Evolutionary conservation across 2,113 vertebrate genomes (phyloP).

Genomic region (Neolamprologus caudopunctatus): DNA sequence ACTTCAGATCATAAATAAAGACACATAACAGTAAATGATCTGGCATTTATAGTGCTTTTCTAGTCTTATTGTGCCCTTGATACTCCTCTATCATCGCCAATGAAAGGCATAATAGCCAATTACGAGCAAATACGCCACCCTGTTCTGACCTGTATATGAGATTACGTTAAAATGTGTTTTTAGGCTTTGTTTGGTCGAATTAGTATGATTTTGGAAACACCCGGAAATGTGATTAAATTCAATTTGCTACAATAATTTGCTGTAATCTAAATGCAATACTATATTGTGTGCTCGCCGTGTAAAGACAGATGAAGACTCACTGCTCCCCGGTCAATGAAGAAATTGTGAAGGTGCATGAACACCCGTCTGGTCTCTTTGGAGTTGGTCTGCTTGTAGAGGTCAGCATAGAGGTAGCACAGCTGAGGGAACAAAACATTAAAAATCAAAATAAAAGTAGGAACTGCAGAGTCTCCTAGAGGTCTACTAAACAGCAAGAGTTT

Average conservation of each 20-base stretch:
- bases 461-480: not conserved
- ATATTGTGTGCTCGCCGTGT: not conserved
- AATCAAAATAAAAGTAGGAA: not conserved
- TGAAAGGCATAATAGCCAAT: not conserved
- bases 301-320: constrained; percentile 68
- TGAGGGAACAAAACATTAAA: constrained; percentile 25
- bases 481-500: not conserved
- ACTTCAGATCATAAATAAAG: not conserved
- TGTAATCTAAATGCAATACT: not conserved
- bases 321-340: constrained; percentile 88
- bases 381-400: constrained; percentile 94
- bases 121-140: not conserved
- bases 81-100: not conserved
- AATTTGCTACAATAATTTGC: not conserved
- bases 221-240: not conserved
- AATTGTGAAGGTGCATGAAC: constrained; percentile 86
- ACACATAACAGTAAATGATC: not conserved
- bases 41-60: not conserved
- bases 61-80: not conserved
- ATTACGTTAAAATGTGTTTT: not conserved
- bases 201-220: not conserved
- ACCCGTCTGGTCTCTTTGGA: constrained; percentile 95
- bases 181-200: not conserved
- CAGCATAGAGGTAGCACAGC: constrained; percentile 95
- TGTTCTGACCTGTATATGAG: not conserved